A percentile compares a stretch with the other conserved stretches of the same genome.
Evolutionary conservation across 2,113 vertebrate genomes (phyloP).

Genomic region (Anguilla rostrata): DNA sequence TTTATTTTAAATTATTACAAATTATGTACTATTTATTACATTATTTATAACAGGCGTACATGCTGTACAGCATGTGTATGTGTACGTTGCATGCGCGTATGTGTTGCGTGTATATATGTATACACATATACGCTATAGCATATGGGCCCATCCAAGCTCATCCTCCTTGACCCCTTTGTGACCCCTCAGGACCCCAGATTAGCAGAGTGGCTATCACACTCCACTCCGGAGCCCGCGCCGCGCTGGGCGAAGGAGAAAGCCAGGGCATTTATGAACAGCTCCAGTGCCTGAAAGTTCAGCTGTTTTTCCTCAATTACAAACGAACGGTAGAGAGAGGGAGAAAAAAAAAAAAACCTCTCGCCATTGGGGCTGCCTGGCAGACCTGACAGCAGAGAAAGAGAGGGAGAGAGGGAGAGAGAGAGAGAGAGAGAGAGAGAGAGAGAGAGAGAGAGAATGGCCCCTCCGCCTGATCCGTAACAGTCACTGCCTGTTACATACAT

Average conservation of each 20-base stretch:
- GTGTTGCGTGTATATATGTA: no score
- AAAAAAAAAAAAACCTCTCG: constrained; percentile 69
- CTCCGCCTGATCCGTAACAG: constrained; percentile 99
- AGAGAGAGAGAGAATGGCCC: constrained; percentile 80
- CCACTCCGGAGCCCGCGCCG: neutral
- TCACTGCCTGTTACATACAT: constrained; percentile 99
- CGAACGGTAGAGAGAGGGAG: constrained; percentile 71
- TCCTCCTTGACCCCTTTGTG: neutral
- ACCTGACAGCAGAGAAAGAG: constrained; percentile 79
- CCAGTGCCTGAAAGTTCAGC: constrained; percentile 79
- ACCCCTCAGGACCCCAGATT: neutral
- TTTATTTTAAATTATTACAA: no score
- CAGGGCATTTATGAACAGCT: constrained; percentile 41
- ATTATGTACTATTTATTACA: no score
- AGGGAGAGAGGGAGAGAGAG: constrained; percentile 31
- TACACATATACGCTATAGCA: neutral
- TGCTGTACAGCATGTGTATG: no score
- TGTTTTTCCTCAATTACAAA: constrained; percentile 84
- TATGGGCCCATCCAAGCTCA: neutral
- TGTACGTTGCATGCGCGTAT: no score
- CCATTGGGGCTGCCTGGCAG: constrained; percentile 77
- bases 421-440: no score
- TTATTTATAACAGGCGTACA: no score
- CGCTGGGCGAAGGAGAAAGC: neutral
- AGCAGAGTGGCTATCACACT: constrained; percentile 1